These are phyloP conservation scores for cattle (Bos taurus) DNA, from an alignment of 2,113 vertebrate genomes.

Conservation along the genomic window ARS-UCD2.0 NC_037347.1:71491001-71491500, in stretches of 20 bases:
- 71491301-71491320: background rate
- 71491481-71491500: background rate
- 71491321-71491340: background rate
- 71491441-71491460: background rate
- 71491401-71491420: background rate
- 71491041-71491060: background rate
- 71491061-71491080: background rate
- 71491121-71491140: too few relatives aligned
- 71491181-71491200: background rate
- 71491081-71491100: background rate
- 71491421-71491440: background rate
- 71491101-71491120: background rate
- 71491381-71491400: background rate
- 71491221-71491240: rapidly evolving
- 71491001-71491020: background rate
- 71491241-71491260: background rate
- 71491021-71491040: background rate
- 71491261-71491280: rapidly evolving
- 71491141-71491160: background rate
- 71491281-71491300: background rate
- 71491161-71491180: background rate
- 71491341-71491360: background rate
- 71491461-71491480: background rate
- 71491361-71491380: background rate
- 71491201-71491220: background rate